These are phyloP conservation scores for Heterocephalus glaber DNA, from an alignment of 2,113 vertebrate species.

Conservation along the genomic window DNA sequence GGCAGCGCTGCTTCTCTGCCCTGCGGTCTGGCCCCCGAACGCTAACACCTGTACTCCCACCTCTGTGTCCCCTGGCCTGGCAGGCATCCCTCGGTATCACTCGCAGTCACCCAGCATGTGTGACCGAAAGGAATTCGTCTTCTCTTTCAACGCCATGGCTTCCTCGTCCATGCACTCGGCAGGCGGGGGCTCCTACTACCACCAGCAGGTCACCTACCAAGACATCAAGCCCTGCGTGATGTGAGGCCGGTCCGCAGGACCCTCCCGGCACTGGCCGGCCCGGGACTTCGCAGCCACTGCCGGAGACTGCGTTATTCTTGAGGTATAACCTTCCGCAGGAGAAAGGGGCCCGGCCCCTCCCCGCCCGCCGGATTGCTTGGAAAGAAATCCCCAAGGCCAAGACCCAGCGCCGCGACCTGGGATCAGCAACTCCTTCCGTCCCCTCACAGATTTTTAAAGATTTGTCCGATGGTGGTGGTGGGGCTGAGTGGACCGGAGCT, in stretches of 20 bases:
- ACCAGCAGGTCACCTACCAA: constrained; percentile 98
- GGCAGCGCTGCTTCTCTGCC: neutral
- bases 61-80: neutral
- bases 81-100: constrained; percentile 97
- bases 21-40: rapidly evolving
- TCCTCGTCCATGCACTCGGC: constrained; percentile 97
- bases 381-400: constrained; percentile 15
- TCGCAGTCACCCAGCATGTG: constrained; percentile 99
- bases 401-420: rapidly evolving
- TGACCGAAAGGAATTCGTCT: constrained; percentile 98
- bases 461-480: neutral
- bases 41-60: neutral
- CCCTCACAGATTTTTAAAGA: neutral
- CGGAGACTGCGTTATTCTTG: constrained; percentile 63
- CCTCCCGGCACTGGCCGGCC: neutral
- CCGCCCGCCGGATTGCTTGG: constrained; percentile 57
- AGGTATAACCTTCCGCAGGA: constrained; percentile 78
- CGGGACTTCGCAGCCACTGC: constrained; percentile 29
- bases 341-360: neutral
- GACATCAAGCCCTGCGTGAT: constrained; percentile 99
- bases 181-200: constrained; percentile 94
- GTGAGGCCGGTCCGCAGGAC: constrained; percentile 86
- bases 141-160: constrained; percentile 99
- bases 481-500: constrained; percentile 17
- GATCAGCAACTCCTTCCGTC: neutral